Conservation (phyloP, 2,113 vertebrate species). For the Morone chrysops region DNA sequence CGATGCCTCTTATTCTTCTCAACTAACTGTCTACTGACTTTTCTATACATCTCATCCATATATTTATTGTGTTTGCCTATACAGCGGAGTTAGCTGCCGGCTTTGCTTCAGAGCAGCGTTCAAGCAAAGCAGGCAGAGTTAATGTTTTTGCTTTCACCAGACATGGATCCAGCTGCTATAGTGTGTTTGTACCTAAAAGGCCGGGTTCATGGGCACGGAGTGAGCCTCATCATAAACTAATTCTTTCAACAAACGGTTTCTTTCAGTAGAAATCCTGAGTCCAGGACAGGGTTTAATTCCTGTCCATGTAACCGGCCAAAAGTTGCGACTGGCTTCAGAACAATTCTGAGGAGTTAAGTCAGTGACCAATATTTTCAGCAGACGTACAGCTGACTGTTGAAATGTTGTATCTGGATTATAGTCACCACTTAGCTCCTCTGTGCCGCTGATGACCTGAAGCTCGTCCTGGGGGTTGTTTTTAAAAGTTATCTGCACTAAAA, state of each 20-base stretch:
- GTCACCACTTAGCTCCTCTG: slow-evolving; percentile 46
- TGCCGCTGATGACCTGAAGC: slow-evolving; percentile 59
- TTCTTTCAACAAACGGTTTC: slow-evolving; percentile 1
- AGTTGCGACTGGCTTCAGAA: slow-evolving; percentile 53
- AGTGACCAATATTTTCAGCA: not conserved
- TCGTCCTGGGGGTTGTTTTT: slow-evolving; percentile 41
- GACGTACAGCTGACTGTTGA: slow-evolving; percentile 1
- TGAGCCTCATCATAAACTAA: not conserved
- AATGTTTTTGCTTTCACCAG: slow-evolving; percentile 55
- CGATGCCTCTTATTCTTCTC: slow-evolving; percentile 70
- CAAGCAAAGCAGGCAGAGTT: slow-evolving; percentile 47
- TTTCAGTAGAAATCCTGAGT: slow-evolving; percentile 8
- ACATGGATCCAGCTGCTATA: slow-evolving; percentile 77
- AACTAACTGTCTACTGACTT: slow-evolving; percentile 61
- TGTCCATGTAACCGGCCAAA: slow-evolving; percentile 42
- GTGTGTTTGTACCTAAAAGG: slow-evolving; percentile 45
- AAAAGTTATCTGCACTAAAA: slow-evolving; percentile 84
- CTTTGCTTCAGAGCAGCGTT: slow-evolving; percentile 53
- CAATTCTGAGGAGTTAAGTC: slow-evolving; percentile 39
- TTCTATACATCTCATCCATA: slow-evolving; percentile 66
- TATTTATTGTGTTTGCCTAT: slow-evolving; percentile 54
- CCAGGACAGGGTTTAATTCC: slow-evolving; percentile 19
- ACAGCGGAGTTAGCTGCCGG: slow-evolving; percentile 62
- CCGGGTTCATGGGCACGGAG: slow-evolving; percentile 29
- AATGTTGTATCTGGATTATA: slow-evolving; percentile 4